Conservation (phyloP, 23 tunicate genomes). For the Halocynthia roretzi region DNA sequence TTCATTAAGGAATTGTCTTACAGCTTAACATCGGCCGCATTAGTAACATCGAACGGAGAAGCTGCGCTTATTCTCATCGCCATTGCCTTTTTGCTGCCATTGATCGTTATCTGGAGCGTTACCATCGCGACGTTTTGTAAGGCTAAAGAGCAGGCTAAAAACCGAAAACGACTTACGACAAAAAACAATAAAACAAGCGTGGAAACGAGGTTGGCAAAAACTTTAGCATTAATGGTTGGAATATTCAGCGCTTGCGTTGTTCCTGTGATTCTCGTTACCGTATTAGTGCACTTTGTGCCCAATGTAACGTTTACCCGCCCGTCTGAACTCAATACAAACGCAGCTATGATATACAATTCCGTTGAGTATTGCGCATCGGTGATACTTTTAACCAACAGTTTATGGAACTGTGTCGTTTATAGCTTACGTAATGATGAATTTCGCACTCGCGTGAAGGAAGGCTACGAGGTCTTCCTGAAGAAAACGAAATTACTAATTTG, state of each 20-base stretch:
- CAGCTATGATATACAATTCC: slow-evolving; percentile 11
- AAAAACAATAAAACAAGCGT: not conserved
- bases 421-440: slow-evolving; percentile 50
- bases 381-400: slow-evolving; percentile 48
- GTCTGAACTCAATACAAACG: slow-evolving; percentile 12
- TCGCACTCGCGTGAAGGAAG: not conserved
- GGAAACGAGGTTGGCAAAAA: slow-evolving; percentile 41
- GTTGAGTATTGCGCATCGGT: slow-evolving; percentile 32
- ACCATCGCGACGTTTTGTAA: slow-evolving; percentile 5
- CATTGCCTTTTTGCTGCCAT: slow-evolving; percentile 9
- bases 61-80: not conserved
- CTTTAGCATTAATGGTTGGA: slow-evolving; percentile 67
- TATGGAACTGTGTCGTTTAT: slow-evolving; percentile 78
- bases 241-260: slow-evolving; percentile 36
- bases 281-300: not conserved
- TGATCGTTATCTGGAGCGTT: slow-evolving; percentile 14
- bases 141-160: not conserved
- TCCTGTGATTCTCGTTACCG: slow-evolving; percentile 13
- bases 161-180: not conserved
- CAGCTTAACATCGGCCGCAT: not conserved
- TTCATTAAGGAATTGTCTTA: not conserved
- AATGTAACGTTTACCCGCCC: slow-evolving; percentile 15
- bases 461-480: no score
- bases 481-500: no score
- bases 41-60: not conserved